These are phyloP conservation scores for Champsocephalus esox DNA, from an alignment of 2,797 vertebrate genomes.

Conservation along the genomic window DNA sequence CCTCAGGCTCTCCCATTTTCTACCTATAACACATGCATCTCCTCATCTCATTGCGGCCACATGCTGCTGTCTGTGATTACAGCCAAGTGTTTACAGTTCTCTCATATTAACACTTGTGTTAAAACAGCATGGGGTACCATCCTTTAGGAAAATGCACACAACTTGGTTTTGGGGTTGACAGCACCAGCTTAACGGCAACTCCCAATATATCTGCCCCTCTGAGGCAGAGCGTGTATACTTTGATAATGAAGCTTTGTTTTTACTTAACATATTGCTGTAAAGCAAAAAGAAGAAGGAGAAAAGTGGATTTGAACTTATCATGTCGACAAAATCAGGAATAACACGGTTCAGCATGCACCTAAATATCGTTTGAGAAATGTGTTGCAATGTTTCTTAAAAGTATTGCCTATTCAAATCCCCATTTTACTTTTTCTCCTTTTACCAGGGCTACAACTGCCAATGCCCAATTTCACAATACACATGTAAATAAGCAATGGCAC, in stretches of 20 bases:
- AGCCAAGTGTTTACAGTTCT: slow-evolving; percentile 81
- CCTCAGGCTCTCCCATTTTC: slow-evolving; percentile 37
- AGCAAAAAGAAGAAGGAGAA: slow-evolving; percentile 4
- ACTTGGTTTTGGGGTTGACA: slow-evolving; percentile 8
- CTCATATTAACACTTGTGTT: slow-evolving; percentile 83
- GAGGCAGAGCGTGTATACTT: slow-evolving; percentile 1
- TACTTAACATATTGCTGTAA: slow-evolving; percentile 3
- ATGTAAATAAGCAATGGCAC: slow-evolving; percentile 76
- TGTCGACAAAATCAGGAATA: slow-evolving; percentile 15
- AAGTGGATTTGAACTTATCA: slow-evolving; percentile 10
- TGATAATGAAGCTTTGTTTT: slow-evolving; percentile 26
- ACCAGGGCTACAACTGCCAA: slow-evolving; percentile 13
- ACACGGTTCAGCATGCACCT: slow-evolving; percentile 1
- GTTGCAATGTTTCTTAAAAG: slow-evolving; percentile 16
- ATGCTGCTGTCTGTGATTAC: slow-evolving; percentile 71
- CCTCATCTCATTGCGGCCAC: slow-evolving; percentile 58
- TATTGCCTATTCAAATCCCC: not conserved
- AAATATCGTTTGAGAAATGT: slow-evolving; percentile 16
- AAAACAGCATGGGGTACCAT: slow-evolving; percentile 80
- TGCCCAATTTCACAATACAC: slow-evolving; percentile 51
- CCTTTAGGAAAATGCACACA: slow-evolving; percentile 35
- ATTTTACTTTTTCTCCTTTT: slow-evolving; percentile 35
- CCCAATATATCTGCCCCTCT: not conserved
- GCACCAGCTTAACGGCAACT: slow-evolving; percentile 7
- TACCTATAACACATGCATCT: slow-evolving; percentile 60